Percentiles rank a stretch among this genome's conserved stretches.
phyloP scores from a whole-genome alignment of 2,888 invertebrate species.

The Dysmachus trigonus region DNA sequence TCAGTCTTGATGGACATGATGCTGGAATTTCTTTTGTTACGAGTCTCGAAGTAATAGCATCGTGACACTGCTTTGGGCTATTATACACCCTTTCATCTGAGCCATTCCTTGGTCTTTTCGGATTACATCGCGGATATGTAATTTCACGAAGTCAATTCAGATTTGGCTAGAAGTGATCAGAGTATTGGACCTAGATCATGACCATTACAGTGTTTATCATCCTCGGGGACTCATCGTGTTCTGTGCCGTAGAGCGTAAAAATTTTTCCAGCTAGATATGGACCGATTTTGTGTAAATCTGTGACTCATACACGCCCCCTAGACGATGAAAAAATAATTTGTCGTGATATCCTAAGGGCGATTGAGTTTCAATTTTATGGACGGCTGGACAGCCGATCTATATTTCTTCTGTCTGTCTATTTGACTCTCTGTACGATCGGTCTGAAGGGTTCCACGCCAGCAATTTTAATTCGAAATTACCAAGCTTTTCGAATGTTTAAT shows the following conservation, averaged over 20 bases:
- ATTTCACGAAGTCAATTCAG: conserved; percentile 22
- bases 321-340: conserved; percentile 11
- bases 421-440: neutral
- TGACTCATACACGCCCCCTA: conserved; percentile 23
- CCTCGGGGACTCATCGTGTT: conserved; percentile 41
- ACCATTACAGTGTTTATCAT: conserved; percentile 31
- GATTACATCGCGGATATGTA: conserved; percentile 22
- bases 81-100: conserved; percentile 32
- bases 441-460: neutral
- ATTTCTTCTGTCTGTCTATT: conserved; percentile 4
- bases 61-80: conserved; percentile 29
- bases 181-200: conserved; percentile 38
- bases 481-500: neutral
- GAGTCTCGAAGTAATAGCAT: conserved; percentile 7
- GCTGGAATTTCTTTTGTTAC: conserved; percentile 1
- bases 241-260: conserved; percentile 31
- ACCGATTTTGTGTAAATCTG: conserved; percentile 22
- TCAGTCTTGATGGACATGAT: conserved; percentile 33
- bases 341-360: conserved; percentile 44
- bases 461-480: conserved; percentile 13
- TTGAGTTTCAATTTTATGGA: conserved; percentile 41
- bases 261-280: conserved; percentile 18
- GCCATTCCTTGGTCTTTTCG: neutral
- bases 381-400: conserved; percentile 32
- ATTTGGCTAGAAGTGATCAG: conserved; percentile 29